Evolutionary conservation across 2,888 invertebrate genomes (phyloP).

Genomic region (Oxyteleia sp.): DNA sequence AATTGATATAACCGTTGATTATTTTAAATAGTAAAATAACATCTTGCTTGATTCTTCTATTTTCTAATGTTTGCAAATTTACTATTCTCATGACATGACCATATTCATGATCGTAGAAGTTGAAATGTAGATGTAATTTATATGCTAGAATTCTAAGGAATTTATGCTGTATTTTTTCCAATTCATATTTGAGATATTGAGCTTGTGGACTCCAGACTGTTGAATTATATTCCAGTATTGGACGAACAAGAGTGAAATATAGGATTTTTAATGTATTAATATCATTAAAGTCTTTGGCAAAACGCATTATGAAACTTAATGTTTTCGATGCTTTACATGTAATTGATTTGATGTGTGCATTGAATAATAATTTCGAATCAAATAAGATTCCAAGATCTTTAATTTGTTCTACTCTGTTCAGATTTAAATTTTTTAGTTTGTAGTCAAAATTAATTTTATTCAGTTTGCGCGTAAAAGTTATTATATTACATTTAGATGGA

Average conservation of each 20-base stretch:
- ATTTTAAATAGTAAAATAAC: too few relatives aligned
- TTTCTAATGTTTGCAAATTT: too few relatives aligned
- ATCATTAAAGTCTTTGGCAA: not conserved
- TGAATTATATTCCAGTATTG: too few relatives aligned
- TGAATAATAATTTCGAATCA: not conserved
- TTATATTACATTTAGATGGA: not conserved
- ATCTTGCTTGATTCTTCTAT: too few relatives aligned
- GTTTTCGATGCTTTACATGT: not conserved
- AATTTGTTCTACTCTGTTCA: not conserved
- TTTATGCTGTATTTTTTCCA: too few relatives aligned
- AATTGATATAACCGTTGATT: too few relatives aligned
- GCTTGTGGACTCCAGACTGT: too few relatives aligned
- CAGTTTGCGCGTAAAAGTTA: not conserved
- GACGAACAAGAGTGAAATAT: not conserved
- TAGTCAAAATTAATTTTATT: not conserved
- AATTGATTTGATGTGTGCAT: not conserved
- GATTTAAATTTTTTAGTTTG: not conserved
- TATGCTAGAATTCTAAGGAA: too few relatives aligned
- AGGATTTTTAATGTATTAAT: not conserved
- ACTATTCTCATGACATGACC: too few relatives aligned
- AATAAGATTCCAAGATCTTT: not conserved
- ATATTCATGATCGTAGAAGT: too few relatives aligned
- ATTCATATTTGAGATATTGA: too few relatives aligned
- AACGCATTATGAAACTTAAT: not conserved
- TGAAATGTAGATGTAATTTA: too few relatives aligned